Conservation (phyloP, 2,797 vertebrate species). For the Urophycis tenuis region DNA sequence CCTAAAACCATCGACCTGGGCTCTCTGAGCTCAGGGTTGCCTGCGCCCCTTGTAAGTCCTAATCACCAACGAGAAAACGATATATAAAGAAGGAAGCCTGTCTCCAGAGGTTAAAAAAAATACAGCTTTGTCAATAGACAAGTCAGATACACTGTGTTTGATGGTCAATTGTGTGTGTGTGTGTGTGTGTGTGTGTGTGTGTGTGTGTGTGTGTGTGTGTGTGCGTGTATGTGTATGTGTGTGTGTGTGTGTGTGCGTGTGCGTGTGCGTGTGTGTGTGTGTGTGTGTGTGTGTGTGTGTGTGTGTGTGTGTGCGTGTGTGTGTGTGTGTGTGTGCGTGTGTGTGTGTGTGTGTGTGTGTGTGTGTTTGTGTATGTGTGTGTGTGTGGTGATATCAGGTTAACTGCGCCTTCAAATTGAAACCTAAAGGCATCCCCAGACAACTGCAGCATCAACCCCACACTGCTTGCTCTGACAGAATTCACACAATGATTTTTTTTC, state of each 20-base stretch:
- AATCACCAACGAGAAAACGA: neutral
- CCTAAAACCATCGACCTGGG: neutral
- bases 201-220: neutral
- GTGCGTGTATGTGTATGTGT: neutral
- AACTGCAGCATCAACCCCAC: neutral
- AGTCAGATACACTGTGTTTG: conserved; percentile 17
- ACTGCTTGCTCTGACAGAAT: conserved; percentile 1
- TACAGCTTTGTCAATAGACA: neutral
- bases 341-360: conserved; percentile 7
- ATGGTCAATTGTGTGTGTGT: neutral
- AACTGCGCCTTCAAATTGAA: neutral
- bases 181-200: conserved; percentile 7
- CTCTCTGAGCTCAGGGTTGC: neutral
- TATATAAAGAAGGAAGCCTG: neutral
- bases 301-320: conserved; percentile 10
- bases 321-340: neutral
- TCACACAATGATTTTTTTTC: conserved; percentile 46
- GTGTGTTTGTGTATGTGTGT: neutral
- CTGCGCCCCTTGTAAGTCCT: neutral
- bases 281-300: neutral
- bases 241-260: neutral
- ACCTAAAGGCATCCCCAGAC: conserved; percentile 24
- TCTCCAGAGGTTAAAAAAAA: neutral
- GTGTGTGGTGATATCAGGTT: conserved; percentile 9
- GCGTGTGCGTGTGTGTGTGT: conserved; percentile 9